Percentiles rank a stretch among this genome's conserved stretches.
These are phyloP conservation scores for Pachyrhynchus sulphureomaculatus DNA, from an alignment of 1,140 invertebrate genomes.

Conservation along the genomic window DNA sequence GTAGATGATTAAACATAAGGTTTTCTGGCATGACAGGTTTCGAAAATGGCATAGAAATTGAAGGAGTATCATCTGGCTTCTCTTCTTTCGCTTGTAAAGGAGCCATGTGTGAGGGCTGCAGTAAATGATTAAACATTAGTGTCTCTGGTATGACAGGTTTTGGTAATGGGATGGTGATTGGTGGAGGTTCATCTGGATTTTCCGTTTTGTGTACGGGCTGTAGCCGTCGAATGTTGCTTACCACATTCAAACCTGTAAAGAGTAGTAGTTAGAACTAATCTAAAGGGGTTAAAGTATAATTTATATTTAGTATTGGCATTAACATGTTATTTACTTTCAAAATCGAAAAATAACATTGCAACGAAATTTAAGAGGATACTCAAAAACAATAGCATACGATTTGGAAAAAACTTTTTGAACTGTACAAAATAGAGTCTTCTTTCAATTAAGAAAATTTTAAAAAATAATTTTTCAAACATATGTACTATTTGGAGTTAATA, in stretches of 20 bases:
- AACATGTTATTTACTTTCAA: no score
- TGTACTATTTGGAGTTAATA: no score
- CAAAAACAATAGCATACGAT: no score
- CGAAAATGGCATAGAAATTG: conserved; percentile 4
- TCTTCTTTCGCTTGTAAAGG: conserved; percentile 16
- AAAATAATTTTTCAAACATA: no score
- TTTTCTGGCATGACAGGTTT: conserved; percentile 23
- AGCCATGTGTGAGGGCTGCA: conserved; percentile 13
- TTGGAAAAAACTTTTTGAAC: no score
- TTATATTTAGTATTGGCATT: no score
- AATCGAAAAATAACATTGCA: no score
- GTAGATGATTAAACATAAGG: conserved; percentile 28
- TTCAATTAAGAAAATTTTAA: no score
- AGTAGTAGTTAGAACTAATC: not conserved
- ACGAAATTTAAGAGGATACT: no score
- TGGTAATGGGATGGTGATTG: conserved; percentile 45
- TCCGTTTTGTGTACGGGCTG: conserved; percentile 42
- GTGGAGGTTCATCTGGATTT: conserved; percentile 42
- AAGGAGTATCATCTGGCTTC: not conserved
- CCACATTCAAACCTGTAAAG: conserved; percentile 44
- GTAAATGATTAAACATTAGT: conserved; percentile 33
- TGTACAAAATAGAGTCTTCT: no score
- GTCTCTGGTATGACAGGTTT: conserved; percentile 41
- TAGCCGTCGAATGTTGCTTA: conserved; percentile 47
- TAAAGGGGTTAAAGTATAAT: no score